Evolutionary conservation across 35 echinoderm and acorn worm species (phyloP).

Genomic region (Ophiothrix spiculata): DNA sequence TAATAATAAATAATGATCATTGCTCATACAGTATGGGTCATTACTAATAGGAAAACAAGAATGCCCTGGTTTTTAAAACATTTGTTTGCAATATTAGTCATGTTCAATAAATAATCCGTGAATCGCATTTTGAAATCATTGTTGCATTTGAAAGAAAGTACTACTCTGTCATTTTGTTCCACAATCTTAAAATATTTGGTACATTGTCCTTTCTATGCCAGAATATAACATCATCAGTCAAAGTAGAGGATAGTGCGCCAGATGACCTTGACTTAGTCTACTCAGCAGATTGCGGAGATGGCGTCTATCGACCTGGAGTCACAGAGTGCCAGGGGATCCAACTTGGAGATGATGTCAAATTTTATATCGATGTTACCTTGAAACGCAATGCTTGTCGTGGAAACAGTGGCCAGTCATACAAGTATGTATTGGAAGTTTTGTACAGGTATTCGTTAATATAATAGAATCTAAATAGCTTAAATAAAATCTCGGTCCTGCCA

Average conservation of each 20-base stretch:
- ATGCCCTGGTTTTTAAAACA: too few relatives aligned
- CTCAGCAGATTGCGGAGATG: slow-evolving; percentile 54
- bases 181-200: too few relatives aligned
- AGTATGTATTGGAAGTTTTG: too few relatives aligned
- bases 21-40: too few relatives aligned
- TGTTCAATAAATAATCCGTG: too few relatives aligned
- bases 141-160: too few relatives aligned
- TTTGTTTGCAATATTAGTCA: too few relatives aligned
- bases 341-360: slow-evolving; percentile 71
- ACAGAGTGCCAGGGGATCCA: slow-evolving; percentile 55
- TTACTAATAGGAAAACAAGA: too few relatives aligned
- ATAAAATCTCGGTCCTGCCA: slow-evolving; percentile 45
- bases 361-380: background rate
- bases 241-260: slow-evolving; percentile 59
- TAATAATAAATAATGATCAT: too few relatives aligned
- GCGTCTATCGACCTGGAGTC: background rate
- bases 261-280: slow-evolving; percentile 51
- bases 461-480: too few relatives aligned
- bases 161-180: too few relatives aligned
- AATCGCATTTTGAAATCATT: too few relatives aligned
- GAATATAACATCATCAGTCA: slow-evolving; percentile 90
- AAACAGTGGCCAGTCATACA: background rate
- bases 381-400: background rate
- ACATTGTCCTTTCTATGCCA: slow-evolving; percentile 38
- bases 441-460: slow-evolving; percentile 68